phyloP scores from a whole-genome alignment of 1,140 invertebrate genomes.

The Orchestia grillus region DNA sequence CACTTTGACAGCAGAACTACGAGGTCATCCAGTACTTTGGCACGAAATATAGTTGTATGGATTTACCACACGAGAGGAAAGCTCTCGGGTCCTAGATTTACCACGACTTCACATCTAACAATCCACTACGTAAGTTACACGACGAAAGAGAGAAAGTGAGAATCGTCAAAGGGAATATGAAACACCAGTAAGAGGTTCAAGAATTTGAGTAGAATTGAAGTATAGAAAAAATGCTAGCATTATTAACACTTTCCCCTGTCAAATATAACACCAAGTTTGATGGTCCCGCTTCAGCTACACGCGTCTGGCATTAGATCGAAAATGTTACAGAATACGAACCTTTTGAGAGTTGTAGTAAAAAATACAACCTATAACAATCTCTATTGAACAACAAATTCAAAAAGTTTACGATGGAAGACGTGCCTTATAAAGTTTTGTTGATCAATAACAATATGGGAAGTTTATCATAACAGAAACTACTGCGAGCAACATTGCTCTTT shows the following conservation, averaged over 20 bases:
- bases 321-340: conserved; percentile 33
- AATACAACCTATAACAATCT: conserved; percentile 51
- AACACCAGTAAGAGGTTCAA: background rate
- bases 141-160: conserved; percentile 3
- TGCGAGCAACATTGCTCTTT: background rate
- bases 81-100: background rate
- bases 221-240: conserved; percentile 16
- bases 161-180: conserved; percentile 28
- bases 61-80: background rate
- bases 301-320: conserved; percentile 37
- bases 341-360: conserved; percentile 34
- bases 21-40: background rate
- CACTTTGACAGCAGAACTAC: background rate
- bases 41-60: background rate
- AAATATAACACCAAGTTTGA: conserved; percentile 37
- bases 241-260: background rate
- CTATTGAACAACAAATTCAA: conserved; percentile 45
- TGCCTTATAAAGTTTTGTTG: conserved; percentile 51
- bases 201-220: background rate
- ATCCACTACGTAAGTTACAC: background rate
- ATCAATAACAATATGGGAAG: conserved; percentile 46
- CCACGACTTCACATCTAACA: background rate
- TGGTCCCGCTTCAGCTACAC: conserved; percentile 32
- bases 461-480: conserved; percentile 28
- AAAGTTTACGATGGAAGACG: conserved; percentile 48